phyloP scores from a whole-genome alignment of 2,888 invertebrate species.

The Apamea sordens region DNA sequence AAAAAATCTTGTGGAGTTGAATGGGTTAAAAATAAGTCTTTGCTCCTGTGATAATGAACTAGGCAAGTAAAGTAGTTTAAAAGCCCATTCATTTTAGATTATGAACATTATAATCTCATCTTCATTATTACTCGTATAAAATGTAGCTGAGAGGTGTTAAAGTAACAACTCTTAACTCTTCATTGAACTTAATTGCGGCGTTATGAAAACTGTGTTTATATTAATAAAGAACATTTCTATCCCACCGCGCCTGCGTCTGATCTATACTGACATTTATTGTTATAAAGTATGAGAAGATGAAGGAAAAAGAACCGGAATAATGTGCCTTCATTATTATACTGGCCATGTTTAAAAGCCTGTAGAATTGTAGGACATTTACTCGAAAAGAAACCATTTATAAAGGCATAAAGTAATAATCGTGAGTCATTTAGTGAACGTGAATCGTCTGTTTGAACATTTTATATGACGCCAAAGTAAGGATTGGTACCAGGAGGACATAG shows the following conservation, averaged over 20 bases:
- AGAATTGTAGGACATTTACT: conserved; percentile 9
- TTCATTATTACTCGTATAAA: conserved; percentile 7
- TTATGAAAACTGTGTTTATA: conserved; percentile 20
- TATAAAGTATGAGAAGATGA: conserved; percentile 18
- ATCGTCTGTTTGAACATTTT: conserved; percentile 17
- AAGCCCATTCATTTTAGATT: background rate
- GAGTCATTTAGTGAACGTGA: conserved; percentile 30
- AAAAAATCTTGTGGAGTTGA: too few species aligned
- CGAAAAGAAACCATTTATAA: conserved; percentile 16
- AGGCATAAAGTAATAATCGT: conserved; percentile 51
- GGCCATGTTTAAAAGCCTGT: background rate
- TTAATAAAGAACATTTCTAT: conserved; percentile 14
- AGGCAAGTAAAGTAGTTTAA: background rate
- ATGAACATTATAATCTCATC: conserved; percentile 19
- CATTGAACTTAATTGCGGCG: conserved; percentile 18
- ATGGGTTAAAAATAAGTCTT: background rate
- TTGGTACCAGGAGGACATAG: background rate
- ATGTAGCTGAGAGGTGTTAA: conserved; percentile 17
- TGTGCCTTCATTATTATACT: background rate
- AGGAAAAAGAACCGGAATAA: conserved; percentile 12
- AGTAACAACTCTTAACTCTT: conserved; percentile 19
- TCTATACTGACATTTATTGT: conserved; percentile 38
- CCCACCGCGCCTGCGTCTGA: conserved; percentile 20
- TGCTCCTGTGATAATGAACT: background rate
- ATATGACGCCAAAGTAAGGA: background rate